Conservation (phyloP, 2,113 vertebrate genomes). For the Ovis canadensis region DNA sequence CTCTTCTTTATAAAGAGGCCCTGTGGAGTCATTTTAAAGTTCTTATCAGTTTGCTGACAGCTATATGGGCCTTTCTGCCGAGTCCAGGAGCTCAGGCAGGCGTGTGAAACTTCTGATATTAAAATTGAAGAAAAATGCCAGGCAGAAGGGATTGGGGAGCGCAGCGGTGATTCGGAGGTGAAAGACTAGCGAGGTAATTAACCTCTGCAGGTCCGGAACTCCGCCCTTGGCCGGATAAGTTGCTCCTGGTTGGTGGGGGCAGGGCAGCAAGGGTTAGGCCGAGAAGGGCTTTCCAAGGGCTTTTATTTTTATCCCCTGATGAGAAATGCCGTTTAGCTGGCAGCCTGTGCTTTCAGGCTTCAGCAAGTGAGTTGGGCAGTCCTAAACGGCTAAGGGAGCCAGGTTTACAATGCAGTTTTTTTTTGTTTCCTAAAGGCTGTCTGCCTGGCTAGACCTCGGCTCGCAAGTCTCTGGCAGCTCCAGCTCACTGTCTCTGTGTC, state of each 20-base stretch:
- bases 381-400: neutral
- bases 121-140: conserved; percentile 53
- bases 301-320: neutral
- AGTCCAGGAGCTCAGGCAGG: conserved; percentile 75
- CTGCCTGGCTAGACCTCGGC: conserved; percentile 26
- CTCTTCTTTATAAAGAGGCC: conserved; percentile 83
- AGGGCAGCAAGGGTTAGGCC: neutral
- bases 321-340: neutral
- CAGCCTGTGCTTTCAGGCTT: neutral
- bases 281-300: neutral
- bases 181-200: neutral
- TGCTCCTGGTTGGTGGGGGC: conserved; percentile 12
- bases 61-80: conserved; percentile 83
- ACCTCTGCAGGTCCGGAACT: neutral
- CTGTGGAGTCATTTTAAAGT: conserved; percentile 80
- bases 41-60: conserved; percentile 87
- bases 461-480: conserved; percentile 44
- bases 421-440: conserved; percentile 28
- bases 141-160: conserved; percentile 41
- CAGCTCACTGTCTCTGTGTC: conserved; percentile 56
- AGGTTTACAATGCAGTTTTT: conserved; percentile 28
- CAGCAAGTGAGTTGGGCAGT: neutral
- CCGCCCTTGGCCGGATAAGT: neutral
- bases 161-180: neutral
- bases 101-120: conserved; percentile 80